Evolutionary conservation across 2,113 vertebrate genomes (phyloP).

Genomic region (Paracanthobrama guichenoti): DNA sequence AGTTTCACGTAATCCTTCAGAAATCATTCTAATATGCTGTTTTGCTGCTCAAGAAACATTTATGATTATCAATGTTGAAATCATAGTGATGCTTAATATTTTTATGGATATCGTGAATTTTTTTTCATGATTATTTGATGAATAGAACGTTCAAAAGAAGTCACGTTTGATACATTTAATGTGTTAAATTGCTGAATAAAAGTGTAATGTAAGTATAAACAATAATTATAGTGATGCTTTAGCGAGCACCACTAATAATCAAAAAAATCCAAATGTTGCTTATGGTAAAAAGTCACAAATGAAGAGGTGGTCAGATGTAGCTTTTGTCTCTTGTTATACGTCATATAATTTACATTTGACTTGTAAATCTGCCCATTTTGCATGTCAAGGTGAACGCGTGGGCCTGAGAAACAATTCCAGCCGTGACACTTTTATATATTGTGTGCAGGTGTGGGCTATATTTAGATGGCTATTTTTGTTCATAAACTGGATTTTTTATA

Average conservation of each 20-base stretch:
- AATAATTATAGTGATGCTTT: not conserved
- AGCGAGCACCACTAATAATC: not conserved
- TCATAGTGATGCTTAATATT: not conserved
- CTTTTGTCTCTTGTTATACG: not conserved
- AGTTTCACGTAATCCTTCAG: too few relatives aligned
- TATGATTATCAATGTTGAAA: not conserved
- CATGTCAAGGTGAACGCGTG: conserved; percentile 14
- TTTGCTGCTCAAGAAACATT: not conserved
- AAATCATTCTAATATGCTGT: not conserved
- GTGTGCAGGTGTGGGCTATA: conserved; percentile 23
- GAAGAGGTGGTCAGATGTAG: not conserved
- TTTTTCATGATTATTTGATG: not conserved
- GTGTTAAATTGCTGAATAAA: not conserved
- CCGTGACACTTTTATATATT: not conserved
- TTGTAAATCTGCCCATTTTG: conserved; percentile 44
- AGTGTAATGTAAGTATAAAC: not conserved
- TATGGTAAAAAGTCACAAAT: not conserved
- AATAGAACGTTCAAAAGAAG: too few relatives aligned
- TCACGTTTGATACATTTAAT: too few relatives aligned
- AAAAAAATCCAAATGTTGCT: not conserved
- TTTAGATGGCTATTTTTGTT: conserved; percentile 44
- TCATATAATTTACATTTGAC: conserved; percentile 32
- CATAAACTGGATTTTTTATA: not conserved
- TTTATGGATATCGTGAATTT: not conserved
- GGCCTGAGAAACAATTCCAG: conserved; percentile 8